phyloP scores from a whole-genome alignment of 2,888 invertebrate species.

The Troides helena region DNA sequence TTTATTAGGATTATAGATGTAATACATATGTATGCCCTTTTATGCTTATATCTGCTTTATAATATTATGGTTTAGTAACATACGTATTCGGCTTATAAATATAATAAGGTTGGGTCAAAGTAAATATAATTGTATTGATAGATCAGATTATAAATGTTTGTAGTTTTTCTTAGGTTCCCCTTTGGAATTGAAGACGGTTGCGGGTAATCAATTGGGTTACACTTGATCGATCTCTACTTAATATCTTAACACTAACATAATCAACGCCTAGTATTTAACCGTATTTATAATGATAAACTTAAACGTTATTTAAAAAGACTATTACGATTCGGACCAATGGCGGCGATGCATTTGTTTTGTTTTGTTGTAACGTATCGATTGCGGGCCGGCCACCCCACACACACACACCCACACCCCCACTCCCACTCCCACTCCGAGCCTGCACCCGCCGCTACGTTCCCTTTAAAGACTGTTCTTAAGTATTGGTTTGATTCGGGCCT shows the following conservation, averaged over 20 bases:
- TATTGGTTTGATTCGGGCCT: conserved; percentile 48
- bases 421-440: too few relatives aligned
- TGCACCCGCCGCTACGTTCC: conserved; percentile 30
- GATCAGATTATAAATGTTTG: not conserved
- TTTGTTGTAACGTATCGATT: not conserved
- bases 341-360: conserved; percentile 35
- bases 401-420: too few relatives aligned
- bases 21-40: not conserved
- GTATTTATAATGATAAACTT: conserved; percentile 17
- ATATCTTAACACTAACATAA: conserved; percentile 26
- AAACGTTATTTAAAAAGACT: conserved; percentile 22
- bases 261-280: conserved; percentile 29
- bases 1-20: not conserved
- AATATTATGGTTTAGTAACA: not conserved
- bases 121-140: not conserved
- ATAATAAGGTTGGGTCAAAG: not conserved
- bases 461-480: conserved; percentile 44
- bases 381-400: too few relatives aligned
- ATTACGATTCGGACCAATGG: conserved; percentile 40
- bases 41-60: conserved; percentile 14
- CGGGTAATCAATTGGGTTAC: conserved; percentile 30
- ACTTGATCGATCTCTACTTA: conserved; percentile 34
- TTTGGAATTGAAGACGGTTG: not conserved
- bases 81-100: not conserved
- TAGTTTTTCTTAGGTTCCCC: not conserved